Evolutionary conservation across 2,888 invertebrate genomes (phyloP).

Genomic region (Atethmia centrago): DNA sequence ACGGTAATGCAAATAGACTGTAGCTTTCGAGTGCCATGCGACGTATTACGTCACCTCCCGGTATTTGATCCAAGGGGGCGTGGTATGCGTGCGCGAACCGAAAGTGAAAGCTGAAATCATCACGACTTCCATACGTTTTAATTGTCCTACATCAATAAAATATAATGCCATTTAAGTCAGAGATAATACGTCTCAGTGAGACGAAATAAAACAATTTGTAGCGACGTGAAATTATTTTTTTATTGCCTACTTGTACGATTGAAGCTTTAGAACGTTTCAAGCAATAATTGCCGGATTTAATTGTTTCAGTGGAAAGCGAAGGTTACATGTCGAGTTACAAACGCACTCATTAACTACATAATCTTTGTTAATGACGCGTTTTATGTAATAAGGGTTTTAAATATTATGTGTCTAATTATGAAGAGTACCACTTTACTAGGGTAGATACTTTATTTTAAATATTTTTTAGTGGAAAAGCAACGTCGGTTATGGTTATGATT

Average conservation of each 20-base stretch:
- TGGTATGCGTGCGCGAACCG: constrained; percentile 75
- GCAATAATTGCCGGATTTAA: constrained; percentile 48
- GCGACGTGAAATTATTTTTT: constrained; percentile 42
- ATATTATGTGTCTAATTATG: constrained; percentile 19
- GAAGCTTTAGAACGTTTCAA: constrained; percentile 41
- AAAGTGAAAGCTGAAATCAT: constrained; percentile 84
- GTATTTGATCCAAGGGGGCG: constrained; percentile 69
- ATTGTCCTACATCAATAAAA: constrained; percentile 74
- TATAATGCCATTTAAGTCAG: constrained; percentile 53
- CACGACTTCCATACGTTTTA: constrained; percentile 79
- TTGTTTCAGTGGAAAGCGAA: constrained; percentile 49
- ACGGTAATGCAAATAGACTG: constrained; percentile 67
- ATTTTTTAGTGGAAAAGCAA: not conserved
- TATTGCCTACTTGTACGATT: constrained; percentile 40
- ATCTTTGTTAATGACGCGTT: constrained; percentile 25
- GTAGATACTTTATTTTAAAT: constrained; percentile 7
- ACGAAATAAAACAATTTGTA: constrained; percentile 58
- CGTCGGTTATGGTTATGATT: not conserved
- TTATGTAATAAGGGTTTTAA: constrained; percentile 23
- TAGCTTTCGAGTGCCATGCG: constrained; percentile 72
- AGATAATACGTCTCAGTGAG: constrained; percentile 38
- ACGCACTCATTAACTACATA: constrained; percentile 23
- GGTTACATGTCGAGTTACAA: constrained; percentile 15
- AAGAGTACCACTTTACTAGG: not conserved
- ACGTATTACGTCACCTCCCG: constrained; percentile 66